Evolutionary conservation across 2,888 invertebrate species (phyloP), one percentile per base, ranked within the genome.

Genomic region (Rhagonycha fulva): DNA sequence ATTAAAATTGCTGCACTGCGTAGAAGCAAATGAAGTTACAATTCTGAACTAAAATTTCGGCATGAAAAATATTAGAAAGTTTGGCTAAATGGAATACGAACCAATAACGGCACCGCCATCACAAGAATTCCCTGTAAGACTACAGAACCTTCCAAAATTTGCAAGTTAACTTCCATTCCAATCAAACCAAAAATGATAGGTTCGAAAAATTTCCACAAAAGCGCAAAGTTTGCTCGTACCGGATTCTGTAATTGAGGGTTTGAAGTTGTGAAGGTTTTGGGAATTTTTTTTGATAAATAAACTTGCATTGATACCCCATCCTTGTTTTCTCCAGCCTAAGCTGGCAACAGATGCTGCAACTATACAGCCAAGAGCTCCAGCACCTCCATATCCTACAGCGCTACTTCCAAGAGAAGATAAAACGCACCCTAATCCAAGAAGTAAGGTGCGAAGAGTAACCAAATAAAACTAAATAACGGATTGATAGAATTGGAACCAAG

Each of bases 131-230:
- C 91, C 82, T 89, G 89, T 81, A 90, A 90, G 86, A 89, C 87
- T 74, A 88, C 88, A 79, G 84, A 83, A 62, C 83, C 84, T 83
- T 89, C 89, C 81, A 92, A 83, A 80, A 90, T 85, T 9, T 83
- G 82, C 72, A 94, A 90, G 85, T 93, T 89, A 74, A 95, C 92
- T 87, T 94, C 94, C 77, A 94, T 91, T 10, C 95, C 95, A 82
- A 95, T 95, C 66, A 95, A 89, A 23, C 93, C 93, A 84, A 95
- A 94, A 60, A 95, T 90, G 77, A 94, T 89, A 7, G 95, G 95
- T 84, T 95, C 94, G 82, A 94, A 90, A 73, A 95, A 89, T 83
- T 91, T 90, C 95, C 95, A 95, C 69, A 94, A 81, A 60, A 91
- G 85, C 71, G 90, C 89, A 67, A 92, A 89, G 19, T 90, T 89